A percentile compares a stretch with the other conserved stretches of the same genome.
Evolutionary conservation across 1,140 invertebrate species (phyloP).

Genomic region (Melipona quadrifasciata): DNA sequence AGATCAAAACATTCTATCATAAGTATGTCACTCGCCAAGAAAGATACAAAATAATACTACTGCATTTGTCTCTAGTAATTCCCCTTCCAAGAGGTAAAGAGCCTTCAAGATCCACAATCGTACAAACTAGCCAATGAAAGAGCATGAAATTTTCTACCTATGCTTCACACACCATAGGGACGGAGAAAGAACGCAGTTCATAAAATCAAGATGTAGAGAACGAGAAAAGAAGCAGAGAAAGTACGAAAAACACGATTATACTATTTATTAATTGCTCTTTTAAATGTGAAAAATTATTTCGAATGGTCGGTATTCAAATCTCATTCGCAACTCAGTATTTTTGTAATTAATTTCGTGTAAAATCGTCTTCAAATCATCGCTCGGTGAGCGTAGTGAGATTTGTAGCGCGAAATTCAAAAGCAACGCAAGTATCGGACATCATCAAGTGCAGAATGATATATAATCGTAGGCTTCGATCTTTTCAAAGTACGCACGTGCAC

Average conservation of each 20-base stretch:
- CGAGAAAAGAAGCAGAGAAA: background rate
- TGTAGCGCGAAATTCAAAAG: background rate
- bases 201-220: background rate
- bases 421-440: background rate
- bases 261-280: no score
- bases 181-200: background rate
- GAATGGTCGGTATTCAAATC: background rate
- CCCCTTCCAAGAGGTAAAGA: background rate
- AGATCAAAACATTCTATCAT: background rate
- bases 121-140: background rate
- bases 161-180: background rate
- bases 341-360: background rate
- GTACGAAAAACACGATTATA: background rate
- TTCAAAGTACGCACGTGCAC: background rate
- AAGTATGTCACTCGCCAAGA: background rate
- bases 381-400: background rate
- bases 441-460: background rate
- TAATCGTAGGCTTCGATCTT: background rate
- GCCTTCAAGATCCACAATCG: accelerated
- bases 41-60: background rate
- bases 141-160: background rate
- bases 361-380: background rate
- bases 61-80: background rate
- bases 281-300: background rate
- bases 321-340: background rate